Conservation (phyloP, 2,888 invertebrate species). For the Lasioglossum lativentre region DNA sequence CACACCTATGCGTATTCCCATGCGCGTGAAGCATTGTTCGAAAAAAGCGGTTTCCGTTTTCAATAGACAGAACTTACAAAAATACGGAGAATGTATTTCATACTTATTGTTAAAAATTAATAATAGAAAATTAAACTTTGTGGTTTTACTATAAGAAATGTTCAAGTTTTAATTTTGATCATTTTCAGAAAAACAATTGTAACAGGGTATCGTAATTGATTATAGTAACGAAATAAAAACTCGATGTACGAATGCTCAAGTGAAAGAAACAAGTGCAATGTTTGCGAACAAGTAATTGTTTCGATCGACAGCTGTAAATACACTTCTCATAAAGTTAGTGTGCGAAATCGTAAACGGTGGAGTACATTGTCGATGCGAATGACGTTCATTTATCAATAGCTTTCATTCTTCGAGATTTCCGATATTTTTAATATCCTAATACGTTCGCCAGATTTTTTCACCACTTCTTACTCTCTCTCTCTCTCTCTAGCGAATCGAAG, state of each 20-base stretch:
- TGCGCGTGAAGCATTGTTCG: too few relatives aligned
- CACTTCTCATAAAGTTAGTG: not conserved
- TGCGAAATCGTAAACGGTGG: not conserved
- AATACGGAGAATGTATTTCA: too few relatives aligned
- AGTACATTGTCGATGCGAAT: not conserved
- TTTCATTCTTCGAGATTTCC: not conserved
- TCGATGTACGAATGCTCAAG: not conserved
- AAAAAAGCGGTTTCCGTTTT: too few relatives aligned
- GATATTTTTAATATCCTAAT: not conserved
- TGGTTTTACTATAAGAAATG: too few relatives aligned
- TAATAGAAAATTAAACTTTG: too few relatives aligned
- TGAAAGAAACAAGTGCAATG: not conserved
- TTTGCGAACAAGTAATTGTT: not conserved
- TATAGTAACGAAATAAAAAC: too few relatives aligned
- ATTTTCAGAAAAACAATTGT: too few relatives aligned
- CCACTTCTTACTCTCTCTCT: not conserved
- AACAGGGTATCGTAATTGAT: too few relatives aligned
- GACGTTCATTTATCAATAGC: not conserved
- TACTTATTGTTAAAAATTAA: too few relatives aligned
- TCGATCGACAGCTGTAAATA: not conserved
- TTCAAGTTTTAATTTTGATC: too few relatives aligned
- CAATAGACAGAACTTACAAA: too few relatives aligned
- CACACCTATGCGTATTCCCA: too few relatives aligned
- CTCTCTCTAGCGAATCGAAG: not conserved
- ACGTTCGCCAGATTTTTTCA: not conserved